A percentile compares a stretch with the other conserved stretches of the same genome.
These are phyloP conservation scores for Drosophila lacteicornis DNA, from an alignment of 1,140 invertebrate genomes.

Conservation along the genomic window DNA sequence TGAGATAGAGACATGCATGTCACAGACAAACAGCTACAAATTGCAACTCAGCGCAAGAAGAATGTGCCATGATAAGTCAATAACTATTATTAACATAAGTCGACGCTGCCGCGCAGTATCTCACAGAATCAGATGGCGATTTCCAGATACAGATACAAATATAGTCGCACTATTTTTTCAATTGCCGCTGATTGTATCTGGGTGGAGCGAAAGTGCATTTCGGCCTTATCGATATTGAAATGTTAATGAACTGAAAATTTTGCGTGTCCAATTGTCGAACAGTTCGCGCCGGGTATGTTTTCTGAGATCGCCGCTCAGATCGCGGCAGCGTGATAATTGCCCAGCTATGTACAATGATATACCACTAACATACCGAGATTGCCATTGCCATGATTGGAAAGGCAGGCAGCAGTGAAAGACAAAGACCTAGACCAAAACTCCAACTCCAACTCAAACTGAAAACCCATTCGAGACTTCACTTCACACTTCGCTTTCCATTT, in stretches of 20 bases:
- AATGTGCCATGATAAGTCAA: conserved; percentile 78
- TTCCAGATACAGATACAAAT: conserved; percentile 37
- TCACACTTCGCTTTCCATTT: conserved; percentile 75
- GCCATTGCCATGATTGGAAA: conserved; percentile 60
- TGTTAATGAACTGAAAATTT: conserved; percentile 81
- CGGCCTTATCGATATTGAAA: conserved; percentile 71
- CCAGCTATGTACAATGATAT: conserved; percentile 61
- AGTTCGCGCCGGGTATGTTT: conserved; percentile 44
- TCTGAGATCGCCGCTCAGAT: conserved; percentile 37
- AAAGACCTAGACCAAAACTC: conserved; percentile 27
- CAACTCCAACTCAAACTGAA: conserved; percentile 25
- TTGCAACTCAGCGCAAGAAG: conserved; percentile 53
- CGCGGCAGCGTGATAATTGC: conserved; percentile 54
- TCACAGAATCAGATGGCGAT: conserved; percentile 23
- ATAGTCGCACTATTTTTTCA: conserved; percentile 47
- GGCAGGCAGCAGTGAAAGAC: conserved; percentile 56
- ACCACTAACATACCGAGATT: conserved; percentile 56
- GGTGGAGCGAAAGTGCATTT: conserved; percentile 68
- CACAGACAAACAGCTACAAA: conserved; percentile 62
- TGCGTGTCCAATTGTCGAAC: conserved; percentile 74
- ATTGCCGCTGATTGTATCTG: conserved; percentile 47
- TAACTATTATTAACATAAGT: conserved; percentile 70
- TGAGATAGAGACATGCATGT: conserved; percentile 53
- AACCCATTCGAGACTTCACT: conserved; percentile 51
- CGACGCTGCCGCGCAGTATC: conserved; percentile 21